Evolutionary conservation across 1,140 invertebrate genomes (phyloP).

Genomic region (Drosophila azteca): DNA sequence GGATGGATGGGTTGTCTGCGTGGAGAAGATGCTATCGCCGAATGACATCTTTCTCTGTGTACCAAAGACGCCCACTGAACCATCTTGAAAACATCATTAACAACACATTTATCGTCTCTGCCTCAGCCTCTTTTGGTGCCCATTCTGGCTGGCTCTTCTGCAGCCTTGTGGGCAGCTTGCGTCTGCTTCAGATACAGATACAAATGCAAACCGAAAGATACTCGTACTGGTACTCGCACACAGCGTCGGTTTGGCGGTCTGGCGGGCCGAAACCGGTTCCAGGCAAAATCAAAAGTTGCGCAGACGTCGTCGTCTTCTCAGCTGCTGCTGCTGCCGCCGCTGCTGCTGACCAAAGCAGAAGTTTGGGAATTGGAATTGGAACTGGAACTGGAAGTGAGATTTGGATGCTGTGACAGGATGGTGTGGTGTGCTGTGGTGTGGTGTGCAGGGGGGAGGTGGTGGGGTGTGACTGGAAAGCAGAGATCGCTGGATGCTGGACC

Average conservation of each 20-base stretch:
- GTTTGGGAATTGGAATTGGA: conserved; percentile 24
- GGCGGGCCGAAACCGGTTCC: conserved; percentile 62
- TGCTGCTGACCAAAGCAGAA: conserved; percentile 59
- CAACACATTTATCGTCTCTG: conserved; percentile 51
- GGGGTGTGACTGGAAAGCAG: neutral
- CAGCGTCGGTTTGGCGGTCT: neutral
- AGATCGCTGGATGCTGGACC: conserved; percentile 32
- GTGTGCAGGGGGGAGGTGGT: neutral
- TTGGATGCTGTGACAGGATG: neutral
- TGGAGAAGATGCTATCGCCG: conserved; percentile 33
- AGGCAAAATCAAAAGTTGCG: conserved; percentile 81
- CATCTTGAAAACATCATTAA: conserved; percentile 62
- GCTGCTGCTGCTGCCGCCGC: conserved; percentile 27
- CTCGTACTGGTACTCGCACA: conserved; percentile 5
- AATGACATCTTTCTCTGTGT: conserved; percentile 40
- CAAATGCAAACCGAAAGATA: conserved; percentile 39
- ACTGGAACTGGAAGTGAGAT: neutral
- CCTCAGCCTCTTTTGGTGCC: too few relatives aligned
- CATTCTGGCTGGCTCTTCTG: conserved; percentile 23
- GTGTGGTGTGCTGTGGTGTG: neutral
- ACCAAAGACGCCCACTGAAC: conserved; percentile 44
- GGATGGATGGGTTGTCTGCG: neutral
- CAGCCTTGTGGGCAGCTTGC: conserved; percentile 61
- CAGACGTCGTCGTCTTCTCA: conserved; percentile 51
- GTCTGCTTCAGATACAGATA: conserved; percentile 36